Conservation (phyloP, 2,797 vertebrate species). For the Toxotes lorentzi region DNA sequence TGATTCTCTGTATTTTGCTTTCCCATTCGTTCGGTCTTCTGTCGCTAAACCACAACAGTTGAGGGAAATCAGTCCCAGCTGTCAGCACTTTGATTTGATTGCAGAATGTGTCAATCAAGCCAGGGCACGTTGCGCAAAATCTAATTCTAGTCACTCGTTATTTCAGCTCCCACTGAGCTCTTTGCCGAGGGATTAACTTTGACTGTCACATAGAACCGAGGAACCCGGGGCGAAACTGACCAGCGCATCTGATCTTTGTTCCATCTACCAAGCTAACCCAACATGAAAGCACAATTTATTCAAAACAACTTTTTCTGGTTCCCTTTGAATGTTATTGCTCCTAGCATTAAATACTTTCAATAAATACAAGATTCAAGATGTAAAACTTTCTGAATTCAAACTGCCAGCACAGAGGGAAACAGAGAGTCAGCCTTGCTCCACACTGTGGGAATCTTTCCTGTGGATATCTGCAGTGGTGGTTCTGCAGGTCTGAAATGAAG, state of each 20-base stretch:
- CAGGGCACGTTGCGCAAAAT: constrained; percentile 73
- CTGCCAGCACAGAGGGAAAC: constrained; percentile 31
- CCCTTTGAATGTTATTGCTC: constrained; percentile 69
- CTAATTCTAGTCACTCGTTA: constrained; percentile 78
- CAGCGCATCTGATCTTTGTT: constrained; percentile 72
- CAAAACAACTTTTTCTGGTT: constrained; percentile 69
- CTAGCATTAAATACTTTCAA: constrained; percentile 67
- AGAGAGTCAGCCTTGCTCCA: constrained; percentile 4
- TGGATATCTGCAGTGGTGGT: constrained; percentile 26
- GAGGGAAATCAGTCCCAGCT: constrained; percentile 82
- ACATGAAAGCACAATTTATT: constrained; percentile 73
- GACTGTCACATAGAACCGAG: constrained; percentile 64
- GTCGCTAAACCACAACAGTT: constrained; percentile 79
- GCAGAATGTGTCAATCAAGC: constrained; percentile 82
- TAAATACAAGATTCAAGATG: constrained; percentile 55
- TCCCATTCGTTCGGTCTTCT: constrained; percentile 60
- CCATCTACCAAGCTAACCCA: constrained; percentile 48
- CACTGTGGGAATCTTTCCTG: constrained; percentile 35
- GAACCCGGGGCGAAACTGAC: constrained; percentile 66
- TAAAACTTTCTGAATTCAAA: constrained; percentile 28
- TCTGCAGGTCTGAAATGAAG: constrained; percentile 53
- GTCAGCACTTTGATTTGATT: constrained; percentile 85
- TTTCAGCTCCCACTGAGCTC: constrained; percentile 65
- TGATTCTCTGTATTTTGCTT: constrained; percentile 66
- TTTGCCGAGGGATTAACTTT: constrained; percentile 60